Conservation (phyloP, 1,140 invertebrate genomes). For the Papilio dardanus region DNA sequence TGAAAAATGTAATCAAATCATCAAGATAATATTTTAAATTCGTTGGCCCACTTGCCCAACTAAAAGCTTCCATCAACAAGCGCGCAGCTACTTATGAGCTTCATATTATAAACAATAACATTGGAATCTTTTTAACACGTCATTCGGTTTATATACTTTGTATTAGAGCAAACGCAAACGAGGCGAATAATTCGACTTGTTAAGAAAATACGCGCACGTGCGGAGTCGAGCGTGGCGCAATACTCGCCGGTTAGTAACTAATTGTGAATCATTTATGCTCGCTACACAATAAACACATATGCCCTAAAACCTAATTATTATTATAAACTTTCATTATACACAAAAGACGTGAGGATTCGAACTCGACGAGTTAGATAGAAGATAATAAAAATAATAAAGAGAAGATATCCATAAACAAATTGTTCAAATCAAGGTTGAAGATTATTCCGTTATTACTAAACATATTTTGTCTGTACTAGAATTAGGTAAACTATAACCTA, state of each 20-base stretch:
- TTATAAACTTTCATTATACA: not conserved
- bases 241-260: constrained; percentile 23
- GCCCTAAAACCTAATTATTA: not conserved
- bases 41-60: constrained; percentile 39
- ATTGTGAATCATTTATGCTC: not conserved
- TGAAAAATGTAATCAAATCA: constrained; percentile 38
- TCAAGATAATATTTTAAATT: constrained; percentile 40
- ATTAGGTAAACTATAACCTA: too few relatives aligned
- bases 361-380: constrained; percentile 5
- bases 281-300: not conserved
- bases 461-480: too few relatives aligned
- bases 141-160: constrained; percentile 65
- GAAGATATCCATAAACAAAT: too few relatives aligned
- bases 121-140: constrained; percentile 78
- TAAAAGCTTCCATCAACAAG: constrained; percentile 76
- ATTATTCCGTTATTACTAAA: too few relatives aligned
- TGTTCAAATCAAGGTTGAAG: too few relatives aligned
- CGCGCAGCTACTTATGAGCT: constrained; percentile 62
- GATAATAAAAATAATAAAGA: not conserved
- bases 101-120: constrained; percentile 78
- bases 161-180: constrained; percentile 59
- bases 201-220: constrained; percentile 77
- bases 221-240: constrained; percentile 62
- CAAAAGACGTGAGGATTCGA: not conserved
- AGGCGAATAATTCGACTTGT: constrained; percentile 77